Evolutionary conservation across 1,140 invertebrate genomes (phyloP).

Genomic region (Drosophila yakuba): DNA sequence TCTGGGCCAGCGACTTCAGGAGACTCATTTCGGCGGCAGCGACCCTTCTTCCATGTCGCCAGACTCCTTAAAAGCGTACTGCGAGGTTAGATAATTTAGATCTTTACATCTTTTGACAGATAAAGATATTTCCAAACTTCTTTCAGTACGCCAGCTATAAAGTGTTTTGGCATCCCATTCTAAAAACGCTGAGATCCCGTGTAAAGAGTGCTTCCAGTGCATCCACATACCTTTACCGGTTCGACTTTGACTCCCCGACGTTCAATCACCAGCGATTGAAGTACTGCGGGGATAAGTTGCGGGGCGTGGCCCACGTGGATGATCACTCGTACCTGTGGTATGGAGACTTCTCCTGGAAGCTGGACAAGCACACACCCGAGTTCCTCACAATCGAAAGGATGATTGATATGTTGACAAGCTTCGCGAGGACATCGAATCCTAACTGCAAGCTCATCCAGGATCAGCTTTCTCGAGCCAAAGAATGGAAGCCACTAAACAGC

Average conservation of each 20-base stretch:
- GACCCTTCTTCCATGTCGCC: slow-evolving; percentile 33
- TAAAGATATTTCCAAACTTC: background rate
- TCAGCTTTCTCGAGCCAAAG: slow-evolving; percentile 37
- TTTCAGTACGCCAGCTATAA: slow-evolving; percentile 80
- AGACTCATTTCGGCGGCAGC: slow-evolving; percentile 54
- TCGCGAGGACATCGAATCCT: slow-evolving; percentile 81
- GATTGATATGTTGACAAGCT: slow-evolving; percentile 84
- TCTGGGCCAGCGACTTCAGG: slow-evolving; percentile 54
- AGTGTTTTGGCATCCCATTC: slow-evolving; percentile 84
- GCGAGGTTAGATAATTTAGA: slow-evolving; percentile 49
- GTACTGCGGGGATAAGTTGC: slow-evolving; percentile 69
- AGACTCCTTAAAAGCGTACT: slow-evolving; percentile 57
- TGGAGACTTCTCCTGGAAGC: slow-evolving; percentile 83
- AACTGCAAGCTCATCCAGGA: slow-evolving; percentile 54
- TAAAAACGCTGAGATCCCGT: slow-evolving; percentile 56
- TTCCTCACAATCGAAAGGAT: slow-evolving; percentile 85
- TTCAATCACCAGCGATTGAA: slow-evolving; percentile 74
- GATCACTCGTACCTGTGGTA: slow-evolving; percentile 88
- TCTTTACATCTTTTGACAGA: background rate
- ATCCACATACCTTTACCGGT: slow-evolving; percentile 85
- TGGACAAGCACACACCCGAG: slow-evolving; percentile 73
- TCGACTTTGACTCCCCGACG: slow-evolving; percentile 80
- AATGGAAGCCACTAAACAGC: slow-evolving; percentile 56
- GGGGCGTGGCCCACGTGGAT: slow-evolving; percentile 87
- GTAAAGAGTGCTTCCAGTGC: slow-evolving; percentile 34